Conservation (phyloP, 1,140 invertebrate species). For the Cherax quadricarinatus region DNA sequence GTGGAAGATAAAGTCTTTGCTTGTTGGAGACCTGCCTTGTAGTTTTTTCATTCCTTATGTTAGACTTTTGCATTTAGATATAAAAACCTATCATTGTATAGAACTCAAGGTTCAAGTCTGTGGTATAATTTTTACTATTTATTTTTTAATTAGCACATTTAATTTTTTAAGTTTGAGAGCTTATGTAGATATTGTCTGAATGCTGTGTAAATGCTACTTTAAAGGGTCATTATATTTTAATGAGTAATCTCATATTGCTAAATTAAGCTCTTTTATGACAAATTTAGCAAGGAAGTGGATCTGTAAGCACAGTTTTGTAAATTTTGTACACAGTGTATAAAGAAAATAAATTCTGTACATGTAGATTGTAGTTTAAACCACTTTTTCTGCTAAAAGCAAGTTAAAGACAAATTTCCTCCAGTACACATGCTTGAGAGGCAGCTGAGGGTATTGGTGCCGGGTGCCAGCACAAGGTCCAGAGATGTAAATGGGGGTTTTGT, state of each 20-base stretch:
- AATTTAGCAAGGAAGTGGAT: slow-evolving; percentile 63
- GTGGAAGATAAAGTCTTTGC: slow-evolving; percentile 55
- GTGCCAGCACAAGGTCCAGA: slow-evolving; percentile 42
- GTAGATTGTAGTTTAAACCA: slow-evolving; percentile 61
- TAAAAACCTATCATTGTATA: slow-evolving; percentile 35
- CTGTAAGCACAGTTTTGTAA: slow-evolving; percentile 68
- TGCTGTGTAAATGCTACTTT: slow-evolving; percentile 49
- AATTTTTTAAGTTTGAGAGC: slow-evolving; percentile 36
- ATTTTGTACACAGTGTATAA: slow-evolving; percentile 68
- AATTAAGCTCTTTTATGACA: slow-evolving; percentile 48
- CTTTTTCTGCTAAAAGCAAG: slow-evolving; percentile 69
- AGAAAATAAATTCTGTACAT: slow-evolving; percentile 65
- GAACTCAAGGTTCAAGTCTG: slow-evolving; percentile 22
- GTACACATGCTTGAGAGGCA: slow-evolving; percentile 63
- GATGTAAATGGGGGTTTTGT: slow-evolving; percentile 10
- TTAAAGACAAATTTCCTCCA: slow-evolving; percentile 69
- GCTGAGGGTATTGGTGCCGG: slow-evolving; percentile 48
- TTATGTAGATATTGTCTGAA: slow-evolving; percentile 39
- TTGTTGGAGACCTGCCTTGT: slow-evolving; percentile 54
- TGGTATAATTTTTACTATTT: slow-evolving; percentile 51
- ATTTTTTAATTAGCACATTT: slow-evolving; percentile 57
- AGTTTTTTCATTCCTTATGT: slow-evolving; percentile 47
- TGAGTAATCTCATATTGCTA: slow-evolving; percentile 65
- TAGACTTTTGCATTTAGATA: slow-evolving; percentile 60
- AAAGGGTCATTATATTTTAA: slow-evolving; percentile 45